These are phyloP conservation scores for Syncerus caffer DNA, from an alignment of 2,797 vertebrate species.

Conservation along the genomic window DNA sequence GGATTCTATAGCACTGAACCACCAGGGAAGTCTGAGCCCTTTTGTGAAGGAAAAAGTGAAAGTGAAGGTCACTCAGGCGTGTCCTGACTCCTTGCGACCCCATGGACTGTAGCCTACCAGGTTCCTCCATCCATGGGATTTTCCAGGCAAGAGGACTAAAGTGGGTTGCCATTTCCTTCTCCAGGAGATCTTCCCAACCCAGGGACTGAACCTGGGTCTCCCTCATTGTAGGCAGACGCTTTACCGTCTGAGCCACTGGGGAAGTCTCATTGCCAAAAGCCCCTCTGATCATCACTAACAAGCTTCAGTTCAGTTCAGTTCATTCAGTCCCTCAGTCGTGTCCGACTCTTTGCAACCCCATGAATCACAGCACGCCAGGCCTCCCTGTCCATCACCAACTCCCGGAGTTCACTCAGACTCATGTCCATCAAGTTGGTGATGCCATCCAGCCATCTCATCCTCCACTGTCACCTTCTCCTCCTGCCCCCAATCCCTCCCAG, in stretches of 20 bases:
- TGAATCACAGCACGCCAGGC: no score
- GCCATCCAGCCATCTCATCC: no score
- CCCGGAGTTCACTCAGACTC: no score
- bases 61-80: background rate
- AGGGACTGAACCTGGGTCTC: background rate
- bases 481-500: no score
- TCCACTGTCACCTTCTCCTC: no score
- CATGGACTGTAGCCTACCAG: background rate
- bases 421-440: no score
- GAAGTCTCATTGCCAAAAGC: background rate
- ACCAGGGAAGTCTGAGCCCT: background rate
- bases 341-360: rapidly evolving
- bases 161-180: background rate
- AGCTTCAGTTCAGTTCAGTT: background rate
- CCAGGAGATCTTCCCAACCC: background rate
- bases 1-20: background rate
- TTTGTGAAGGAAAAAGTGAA: background rate
- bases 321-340: no score
- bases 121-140: background rate
- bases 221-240: no score
- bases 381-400: no score
- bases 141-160: background rate
- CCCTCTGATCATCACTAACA: background rate
- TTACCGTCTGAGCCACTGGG: no score
- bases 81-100: background rate